Evolutionary conservation across 2,113 vertebrate species (phyloP), one percentile per base, ranked within the genome.

Genomic region (Helogale parvula): DNA sequence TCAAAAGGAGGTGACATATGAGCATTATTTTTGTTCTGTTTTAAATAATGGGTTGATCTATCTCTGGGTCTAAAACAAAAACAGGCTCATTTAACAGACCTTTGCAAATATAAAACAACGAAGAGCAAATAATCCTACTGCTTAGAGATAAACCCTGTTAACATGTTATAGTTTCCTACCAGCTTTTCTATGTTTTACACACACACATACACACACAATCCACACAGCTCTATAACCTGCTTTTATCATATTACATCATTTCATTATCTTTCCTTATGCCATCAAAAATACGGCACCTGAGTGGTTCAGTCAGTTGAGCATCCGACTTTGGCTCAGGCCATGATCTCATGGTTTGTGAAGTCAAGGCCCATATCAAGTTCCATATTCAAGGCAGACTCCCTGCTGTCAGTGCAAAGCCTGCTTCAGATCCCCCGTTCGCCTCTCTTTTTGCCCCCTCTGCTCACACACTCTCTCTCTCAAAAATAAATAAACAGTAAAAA

Each of bases 21-120:
- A 95, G 25, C 14, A 60, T 33, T n/a, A 50, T 45, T 81, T 88
- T 60, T 90, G 60, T 38, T 84, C 27, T 47, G 11, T 80, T 86
- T 86, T 80, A 92, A 82, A 63, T 57, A 88, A 89, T 23, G 21
- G 23, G 41, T 35, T 60, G 60, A 76, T 79, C 91, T 90, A 82
- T 92, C 88, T 94, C 66, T 93, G 27, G 7, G 50, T 57, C 50
- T n/a, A 72, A 94, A 74, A 90, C 27, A 95, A 89, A 86, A 94
- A 41, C 31, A 52, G 31, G 85, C 6, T 87, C 41, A 47, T 68
- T 88, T 80, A 79, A 74, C 81, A 94, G 54, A 95, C 54, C 19
- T 72, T 83, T 72, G n/a, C 86, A 94, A 57, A 93, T 60, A 50
- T 31, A 27, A 63, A 66, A 94, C 63, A 81, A 63, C 9, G 33